phyloP scores from a whole-genome alignment of 2,113 vertebrate genomes.

The Myocastor coypus region DNA sequence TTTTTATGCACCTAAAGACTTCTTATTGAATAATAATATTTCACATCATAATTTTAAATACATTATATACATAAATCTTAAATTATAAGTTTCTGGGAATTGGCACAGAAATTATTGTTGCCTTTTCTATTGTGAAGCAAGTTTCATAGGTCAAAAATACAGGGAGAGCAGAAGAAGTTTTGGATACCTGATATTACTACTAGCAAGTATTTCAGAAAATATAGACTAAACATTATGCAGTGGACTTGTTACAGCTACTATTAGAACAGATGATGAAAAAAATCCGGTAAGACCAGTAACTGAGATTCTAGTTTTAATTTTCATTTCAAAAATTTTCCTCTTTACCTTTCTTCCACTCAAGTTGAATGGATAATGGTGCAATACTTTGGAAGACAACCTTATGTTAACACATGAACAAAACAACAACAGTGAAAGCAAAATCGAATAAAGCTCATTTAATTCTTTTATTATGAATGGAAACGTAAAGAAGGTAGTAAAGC shows the following conservation, averaged over 20 bases:
- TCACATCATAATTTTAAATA: not conserved
- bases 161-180: not conserved
- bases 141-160: not conserved
- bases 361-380: not conserved
- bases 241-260: not conserved
- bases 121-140: not conserved
- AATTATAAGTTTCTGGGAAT: not conserved
- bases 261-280: not conserved
- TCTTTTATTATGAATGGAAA: not conserved
- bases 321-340: not conserved
- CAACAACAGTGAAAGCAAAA: not conserved
- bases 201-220: constrained; percentile 30
- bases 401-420: not conserved
- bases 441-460: not conserved
- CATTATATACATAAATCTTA: not conserved
- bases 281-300: not conserved
- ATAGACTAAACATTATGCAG: not conserved
- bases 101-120: not conserved
- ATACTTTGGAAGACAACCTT: not conserved
- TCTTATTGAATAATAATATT: not conserved
- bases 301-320: not conserved
- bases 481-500: not conserved
- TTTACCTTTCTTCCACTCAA: not conserved
- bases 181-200: not conserved
- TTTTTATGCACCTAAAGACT: not conserved